Evolutionary conservation across 1,140 invertebrate species (phyloP).

Genomic region (Aphis craccivora): DNA sequence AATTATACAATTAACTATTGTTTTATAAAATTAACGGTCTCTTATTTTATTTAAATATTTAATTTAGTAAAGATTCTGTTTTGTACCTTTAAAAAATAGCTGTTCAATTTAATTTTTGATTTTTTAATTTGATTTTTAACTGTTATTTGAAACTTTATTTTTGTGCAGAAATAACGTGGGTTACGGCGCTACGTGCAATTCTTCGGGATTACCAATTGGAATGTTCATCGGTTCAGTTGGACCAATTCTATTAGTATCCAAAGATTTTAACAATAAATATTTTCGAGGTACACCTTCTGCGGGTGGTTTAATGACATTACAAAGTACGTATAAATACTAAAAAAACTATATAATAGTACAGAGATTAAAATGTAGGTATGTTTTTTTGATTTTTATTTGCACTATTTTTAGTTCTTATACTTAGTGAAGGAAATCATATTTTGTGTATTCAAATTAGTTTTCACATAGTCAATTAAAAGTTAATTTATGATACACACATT

Average conservation of each 20-base stretch:
- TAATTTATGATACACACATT: no score
- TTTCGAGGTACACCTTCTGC: slow-evolving; percentile 75
- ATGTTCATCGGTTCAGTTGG: slow-evolving; percentile 97
- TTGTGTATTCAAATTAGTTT: neutral
- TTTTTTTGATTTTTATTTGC: no score
- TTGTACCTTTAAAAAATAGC: neutral
- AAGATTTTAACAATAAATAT: slow-evolving; percentile 95
- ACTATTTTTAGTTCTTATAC: neutral
- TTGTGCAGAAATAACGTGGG: slow-evolving; percentile 81
- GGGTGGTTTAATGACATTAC: slow-evolving; percentile 81
- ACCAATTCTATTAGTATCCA: slow-evolving; percentile 94
- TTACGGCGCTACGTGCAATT: slow-evolving; percentile 98
- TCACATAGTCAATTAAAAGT: neutral
- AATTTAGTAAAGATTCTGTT: neutral
- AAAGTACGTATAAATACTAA: slow-evolving; percentile 68
- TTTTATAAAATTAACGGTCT: no score
- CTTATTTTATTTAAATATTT: neutral
- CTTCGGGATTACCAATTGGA: slow-evolving; percentile 97
- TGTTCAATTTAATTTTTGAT: neutral
- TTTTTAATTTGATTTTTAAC: neutral
- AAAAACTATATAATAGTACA: no score
- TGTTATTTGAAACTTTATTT: neutral
- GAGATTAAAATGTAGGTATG: neutral
- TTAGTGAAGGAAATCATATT: neutral
- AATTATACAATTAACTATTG: no score